Evolutionary conservation across 1,140 invertebrate species (phyloP).

Genomic region (Drosophila kurseongensis): DNA sequence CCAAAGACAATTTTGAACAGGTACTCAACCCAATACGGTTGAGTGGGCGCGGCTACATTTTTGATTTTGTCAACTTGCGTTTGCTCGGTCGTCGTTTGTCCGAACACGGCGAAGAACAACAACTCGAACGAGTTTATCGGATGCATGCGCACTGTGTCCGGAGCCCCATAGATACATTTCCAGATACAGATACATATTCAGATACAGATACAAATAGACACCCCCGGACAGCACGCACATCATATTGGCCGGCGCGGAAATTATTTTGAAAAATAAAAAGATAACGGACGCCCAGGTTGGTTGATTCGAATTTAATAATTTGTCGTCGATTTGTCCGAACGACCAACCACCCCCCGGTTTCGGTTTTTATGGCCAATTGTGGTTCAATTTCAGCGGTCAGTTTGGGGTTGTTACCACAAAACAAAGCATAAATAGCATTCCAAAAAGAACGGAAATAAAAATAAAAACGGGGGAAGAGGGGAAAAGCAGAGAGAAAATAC

Average conservation of each 20-base stretch:
- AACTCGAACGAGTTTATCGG: slow-evolving; percentile 97
- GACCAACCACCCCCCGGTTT: slow-evolving; percentile 56
- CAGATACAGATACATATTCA: slow-evolving; percentile 19
- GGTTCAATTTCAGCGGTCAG: slow-evolving; percentile 32
- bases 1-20: slow-evolving; percentile 93
- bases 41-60: slow-evolving; percentile 85
- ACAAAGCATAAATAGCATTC: slow-evolving; percentile 29
- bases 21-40: slow-evolving; percentile 91
- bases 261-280: slow-evolving; percentile 80
- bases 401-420: slow-evolving; percentile 32
- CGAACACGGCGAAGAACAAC: slow-evolving; percentile 99
- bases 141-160: slow-evolving; percentile 93
- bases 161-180: slow-evolving; percentile 67
- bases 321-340: slow-evolving; percentile 43
- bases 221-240: slow-evolving; percentile 53
- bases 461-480: slow-evolving; percentile 18
- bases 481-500: slow-evolving; percentile 52
- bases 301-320: slow-evolving; percentile 32
- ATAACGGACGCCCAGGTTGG: slow-evolving; percentile 81
- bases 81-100: slow-evolving; percentile 95
- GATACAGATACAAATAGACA: slow-evolving; percentile 82
- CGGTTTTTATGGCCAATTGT: slow-evolving; percentile 14
- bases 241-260: slow-evolving; percentile 48
- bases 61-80: slow-evolving; percentile 87
- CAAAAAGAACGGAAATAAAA: slow-evolving; percentile 11